Percentiles rank a stretch among this genome's conserved stretches.
These are phyloP conservation scores for Anadara kagoshimensis DNA, from an alignment of 1,140 invertebrate species.

Conservation along the genomic window DNA sequence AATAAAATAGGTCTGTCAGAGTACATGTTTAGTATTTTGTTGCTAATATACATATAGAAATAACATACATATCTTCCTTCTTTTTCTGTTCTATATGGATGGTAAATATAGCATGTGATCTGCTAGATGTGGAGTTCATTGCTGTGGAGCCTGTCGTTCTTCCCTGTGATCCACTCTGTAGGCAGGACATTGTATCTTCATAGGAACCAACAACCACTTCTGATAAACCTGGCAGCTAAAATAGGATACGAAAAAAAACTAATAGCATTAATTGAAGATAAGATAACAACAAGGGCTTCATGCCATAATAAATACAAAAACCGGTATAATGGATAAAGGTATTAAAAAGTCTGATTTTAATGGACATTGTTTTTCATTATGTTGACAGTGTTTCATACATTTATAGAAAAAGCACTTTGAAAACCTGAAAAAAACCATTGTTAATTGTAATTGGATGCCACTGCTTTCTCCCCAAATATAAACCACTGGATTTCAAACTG, in stretches of 20 bases:
- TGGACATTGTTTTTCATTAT: too few species aligned
- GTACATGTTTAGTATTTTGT: neutral
- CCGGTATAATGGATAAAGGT: neutral
- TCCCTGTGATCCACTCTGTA: conserved; percentile 82
- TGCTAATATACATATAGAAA: neutral
- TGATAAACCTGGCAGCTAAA: conserved; percentile 66
- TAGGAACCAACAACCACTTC: conserved; percentile 55
- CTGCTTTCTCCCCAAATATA: too few species aligned
- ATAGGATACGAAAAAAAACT: conserved; percentile 1
- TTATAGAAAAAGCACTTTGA: too few species aligned
- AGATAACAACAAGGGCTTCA: too few species aligned
- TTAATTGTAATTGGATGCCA: too few species aligned
- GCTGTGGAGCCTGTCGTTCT: conserved; percentile 88
- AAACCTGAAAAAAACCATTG: too few species aligned
- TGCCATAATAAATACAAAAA: neutral
- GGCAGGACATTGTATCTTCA: conserved; percentile 69
- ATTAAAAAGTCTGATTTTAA: neutral
- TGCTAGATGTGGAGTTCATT: conserved; percentile 82
- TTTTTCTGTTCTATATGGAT: conserved; percentile 70
- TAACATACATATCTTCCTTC: conserved; percentile 65
- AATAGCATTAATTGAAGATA: neutral
- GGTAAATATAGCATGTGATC: conserved; percentile 80
- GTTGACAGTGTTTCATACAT: too few species aligned
- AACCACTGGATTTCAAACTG: too few species aligned
- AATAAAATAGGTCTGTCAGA: too few species aligned